phyloP scores from a whole-genome alignment of 2,888 invertebrate species.

The Athalia cordata region DNA sequence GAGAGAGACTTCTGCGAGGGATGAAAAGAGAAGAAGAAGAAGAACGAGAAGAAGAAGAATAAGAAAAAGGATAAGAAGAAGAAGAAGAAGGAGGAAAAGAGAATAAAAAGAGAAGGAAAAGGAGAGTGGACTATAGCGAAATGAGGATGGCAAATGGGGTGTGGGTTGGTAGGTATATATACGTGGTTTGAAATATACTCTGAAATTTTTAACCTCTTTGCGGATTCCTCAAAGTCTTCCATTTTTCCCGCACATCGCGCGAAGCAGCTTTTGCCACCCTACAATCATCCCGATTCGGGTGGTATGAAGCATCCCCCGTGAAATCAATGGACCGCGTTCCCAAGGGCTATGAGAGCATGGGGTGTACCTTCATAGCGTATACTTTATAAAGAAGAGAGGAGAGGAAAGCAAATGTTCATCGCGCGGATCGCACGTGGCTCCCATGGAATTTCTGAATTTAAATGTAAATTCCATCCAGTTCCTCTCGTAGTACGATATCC shows the following conservation, averaged over 20 bases:
- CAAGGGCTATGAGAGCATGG: not conserved
- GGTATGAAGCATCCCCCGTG: not conserved
- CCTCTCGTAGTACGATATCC: not conserved
- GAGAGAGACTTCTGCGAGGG: not conserved
- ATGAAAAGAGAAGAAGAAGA: too few relatives aligned
- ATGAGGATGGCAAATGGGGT: constrained; percentile 8
- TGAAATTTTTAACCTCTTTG: constrained; percentile 35
- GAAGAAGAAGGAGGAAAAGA: too few relatives aligned
- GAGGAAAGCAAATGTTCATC: not conserved
- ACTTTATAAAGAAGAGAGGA: not conserved
- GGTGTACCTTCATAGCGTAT: too few relatives aligned
- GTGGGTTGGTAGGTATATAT: too few relatives aligned
- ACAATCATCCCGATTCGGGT: not conserved
- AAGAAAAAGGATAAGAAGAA: too few relatives aligned
- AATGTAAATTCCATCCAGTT: constrained; percentile 26
- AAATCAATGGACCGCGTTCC: constrained; percentile 33
- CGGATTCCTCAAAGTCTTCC: constrained; percentile 10
- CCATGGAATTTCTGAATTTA: constrained; percentile 32
- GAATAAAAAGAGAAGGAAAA: not conserved
- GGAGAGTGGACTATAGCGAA: constrained; percentile 15
- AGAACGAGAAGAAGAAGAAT: too few relatives aligned
- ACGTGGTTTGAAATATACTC: constrained; percentile 38
- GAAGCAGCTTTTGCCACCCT: not conserved
- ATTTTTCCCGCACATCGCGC: not conserved
- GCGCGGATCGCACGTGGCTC: not conserved